phyloP scores from a whole-genome alignment of 2,113 vertebrate species.

The Chelonoidis abingdonii region DNA sequence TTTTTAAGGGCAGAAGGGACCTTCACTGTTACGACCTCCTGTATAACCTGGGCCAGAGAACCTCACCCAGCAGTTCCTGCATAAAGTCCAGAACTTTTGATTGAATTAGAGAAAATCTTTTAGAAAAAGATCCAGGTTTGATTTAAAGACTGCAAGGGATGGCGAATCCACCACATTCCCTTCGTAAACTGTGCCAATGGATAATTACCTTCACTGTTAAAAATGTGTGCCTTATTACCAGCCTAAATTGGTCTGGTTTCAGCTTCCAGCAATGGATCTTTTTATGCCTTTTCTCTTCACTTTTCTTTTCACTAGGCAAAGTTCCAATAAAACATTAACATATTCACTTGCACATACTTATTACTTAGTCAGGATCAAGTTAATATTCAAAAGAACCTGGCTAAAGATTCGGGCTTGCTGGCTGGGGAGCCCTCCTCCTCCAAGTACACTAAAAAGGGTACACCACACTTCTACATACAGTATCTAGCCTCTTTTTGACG shows the following conservation, averaged over 20 bases:
- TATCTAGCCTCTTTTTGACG: not conserved
- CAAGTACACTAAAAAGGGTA: not conserved
- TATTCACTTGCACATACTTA: not conserved
- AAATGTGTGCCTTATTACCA: not conserved
- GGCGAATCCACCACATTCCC: rapidly evolving
- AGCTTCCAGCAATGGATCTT: not conserved
- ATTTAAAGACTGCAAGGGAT: rapidly evolving
- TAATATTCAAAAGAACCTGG: not conserved
- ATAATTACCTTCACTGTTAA: not conserved
- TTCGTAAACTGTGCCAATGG: not conserved
- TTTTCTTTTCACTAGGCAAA: not conserved
- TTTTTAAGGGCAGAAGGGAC: rapidly evolving
- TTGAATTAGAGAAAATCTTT: rapidly evolving
- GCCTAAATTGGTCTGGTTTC: not conserved
- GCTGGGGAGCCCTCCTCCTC: not conserved
- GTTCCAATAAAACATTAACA: not conserved
- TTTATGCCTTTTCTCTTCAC: not conserved
- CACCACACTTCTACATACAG: not conserved
- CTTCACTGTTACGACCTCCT: not conserved
- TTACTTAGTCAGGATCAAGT: not conserved
- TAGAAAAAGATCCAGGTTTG: rapidly evolving
- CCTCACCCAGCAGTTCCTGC: not conserved
- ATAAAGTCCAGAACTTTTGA: not conserved
- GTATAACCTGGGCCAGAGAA: not conserved
- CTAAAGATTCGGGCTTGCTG: not conserved